Conservation (phyloP, 2,888 invertebrate genomes). For the Slavum lentiscoides region DNA sequence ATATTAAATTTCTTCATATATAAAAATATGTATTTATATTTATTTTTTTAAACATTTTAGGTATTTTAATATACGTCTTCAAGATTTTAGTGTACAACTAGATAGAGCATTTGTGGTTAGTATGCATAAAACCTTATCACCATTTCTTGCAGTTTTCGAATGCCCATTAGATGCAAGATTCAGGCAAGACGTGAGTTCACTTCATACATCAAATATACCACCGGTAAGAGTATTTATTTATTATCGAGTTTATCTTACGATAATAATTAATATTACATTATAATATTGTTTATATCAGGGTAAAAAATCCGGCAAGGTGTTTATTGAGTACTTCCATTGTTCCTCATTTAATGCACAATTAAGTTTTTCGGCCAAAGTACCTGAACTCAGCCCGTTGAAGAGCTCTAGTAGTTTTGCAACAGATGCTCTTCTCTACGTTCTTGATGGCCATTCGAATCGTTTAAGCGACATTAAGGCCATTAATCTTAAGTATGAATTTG, state of each 20-base stretch:
- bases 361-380: slow-evolving; percentile 43
- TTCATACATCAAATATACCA: slow-evolving; percentile 64
- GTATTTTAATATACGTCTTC: slow-evolving; percentile 67
- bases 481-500: slow-evolving; percentile 29
- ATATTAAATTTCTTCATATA: slow-evolving; percentile 57
- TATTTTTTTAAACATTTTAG: slow-evolving; percentile 58
- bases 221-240: slow-evolving; percentile 51
- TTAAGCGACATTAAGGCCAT: slow-evolving; percentile 42
- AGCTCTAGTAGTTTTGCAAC: slow-evolving; percentile 45
- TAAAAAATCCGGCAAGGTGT: slow-evolving; percentile 30
- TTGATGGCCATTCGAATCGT: slow-evolving; percentile 44
- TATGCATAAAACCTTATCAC: slow-evolving; percentile 67
- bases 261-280: not conserved
- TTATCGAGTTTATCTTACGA: not conserved
- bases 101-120: slow-evolving; percentile 69
- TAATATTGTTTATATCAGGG: slow-evolving; percentile 26
- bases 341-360: slow-evolving; percentile 35
- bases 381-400: slow-evolving; percentile 29
- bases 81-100: slow-evolving; percentile 71
- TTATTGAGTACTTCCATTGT: slow-evolving; percentile 34
- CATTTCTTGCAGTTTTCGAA: slow-evolving; percentile 62
- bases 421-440: slow-evolving; percentile 37
- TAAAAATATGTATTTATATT: not conserved
- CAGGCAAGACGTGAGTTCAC: slow-evolving; percentile 65
- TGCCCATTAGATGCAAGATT: slow-evolving; percentile 59